Percentiles rank a stretch among this genome's conserved stretches.
phyloP scores from a whole-genome alignment of 1,140 invertebrate genomes.

The Papilio machaon region DNA sequence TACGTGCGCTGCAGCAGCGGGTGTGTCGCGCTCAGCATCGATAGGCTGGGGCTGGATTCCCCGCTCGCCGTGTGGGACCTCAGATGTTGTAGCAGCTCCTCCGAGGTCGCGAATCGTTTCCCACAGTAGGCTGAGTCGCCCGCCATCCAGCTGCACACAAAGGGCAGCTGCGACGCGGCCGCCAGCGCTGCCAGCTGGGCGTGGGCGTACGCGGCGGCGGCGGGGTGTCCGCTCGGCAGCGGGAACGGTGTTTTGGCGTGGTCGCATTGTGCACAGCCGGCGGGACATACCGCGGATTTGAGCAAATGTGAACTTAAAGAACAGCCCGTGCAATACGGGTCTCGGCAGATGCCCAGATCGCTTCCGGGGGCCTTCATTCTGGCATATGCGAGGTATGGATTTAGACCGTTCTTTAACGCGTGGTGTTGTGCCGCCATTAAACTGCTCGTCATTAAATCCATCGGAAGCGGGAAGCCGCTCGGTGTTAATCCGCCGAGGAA shows the following conservation, averaged over 20 bases:
- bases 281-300: constrained; percentile 88
- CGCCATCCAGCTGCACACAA: constrained; percentile 96
- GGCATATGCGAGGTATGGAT: constrained; percentile 88
- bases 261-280: constrained; percentile 95
- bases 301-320: constrained; percentile 91
- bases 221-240: constrained; percentile 79
- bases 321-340: constrained; percentile 96
- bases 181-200: constrained; percentile 88
- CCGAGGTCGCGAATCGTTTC: constrained; percentile 93
- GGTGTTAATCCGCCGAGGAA: constrained; percentile 82
- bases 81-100: constrained; percentile 94
- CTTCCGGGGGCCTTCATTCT: constrained; percentile 85
- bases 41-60: constrained; percentile 72
- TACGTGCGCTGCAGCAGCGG: constrained; percentile 89
- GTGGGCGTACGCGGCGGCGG: constrained; percentile 87
- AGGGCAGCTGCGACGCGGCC: constrained; percentile 88
- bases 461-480: constrained; percentile 84
- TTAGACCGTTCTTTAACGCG: constrained; percentile 86
- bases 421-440: constrained; percentile 88
- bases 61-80: constrained; percentile 90
- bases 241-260: constrained; percentile 85
- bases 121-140: constrained; percentile 94
- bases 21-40: constrained; percentile 83
- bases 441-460: constrained; percentile 88
- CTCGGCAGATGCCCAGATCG: constrained; percentile 89